Evolutionary conservation across 1,140 invertebrate genomes (phyloP).

Genomic region (Saccostrea glomerata): DNA sequence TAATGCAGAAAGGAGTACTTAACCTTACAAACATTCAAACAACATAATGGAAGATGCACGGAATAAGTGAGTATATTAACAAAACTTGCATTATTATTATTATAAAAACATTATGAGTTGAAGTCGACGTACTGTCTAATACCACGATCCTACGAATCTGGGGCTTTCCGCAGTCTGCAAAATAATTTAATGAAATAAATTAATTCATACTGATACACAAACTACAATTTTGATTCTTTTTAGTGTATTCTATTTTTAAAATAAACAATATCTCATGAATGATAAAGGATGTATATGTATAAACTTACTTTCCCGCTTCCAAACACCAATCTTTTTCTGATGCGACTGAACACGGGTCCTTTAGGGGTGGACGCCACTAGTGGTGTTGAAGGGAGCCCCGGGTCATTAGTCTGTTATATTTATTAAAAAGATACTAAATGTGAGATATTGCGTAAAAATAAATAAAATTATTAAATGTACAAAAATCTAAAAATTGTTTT

Average conservation of each 20-base stretch:
- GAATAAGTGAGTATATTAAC: background rate
- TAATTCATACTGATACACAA: background rate
- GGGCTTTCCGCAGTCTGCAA: background rate
- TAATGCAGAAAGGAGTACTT: background rate
- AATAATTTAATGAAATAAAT: background rate
- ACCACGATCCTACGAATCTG: too few species aligned
- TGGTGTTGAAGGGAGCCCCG: background rate
- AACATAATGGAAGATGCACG: background rate
- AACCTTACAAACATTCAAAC: background rate
- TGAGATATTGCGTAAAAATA: background rate
- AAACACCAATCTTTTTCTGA: background rate
- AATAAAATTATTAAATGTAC: background rate
- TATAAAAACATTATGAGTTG: too few species aligned
- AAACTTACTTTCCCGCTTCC: background rate
- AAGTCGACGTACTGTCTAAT: too few species aligned
- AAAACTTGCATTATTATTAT: too few species aligned
- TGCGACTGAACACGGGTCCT: background rate
- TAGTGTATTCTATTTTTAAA: conserved; percentile 1
- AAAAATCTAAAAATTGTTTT: too few species aligned
- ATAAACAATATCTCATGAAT: background rate
- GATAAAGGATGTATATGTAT: too few species aligned
- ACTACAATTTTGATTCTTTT: too few species aligned
- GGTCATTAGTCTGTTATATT: background rate
- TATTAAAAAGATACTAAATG: background rate
- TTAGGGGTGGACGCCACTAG: background rate